These are phyloP conservation scores for Pogona vitticeps DNA, from an alignment of 2,113 vertebrate species.

Conservation along the genomic window DNA sequence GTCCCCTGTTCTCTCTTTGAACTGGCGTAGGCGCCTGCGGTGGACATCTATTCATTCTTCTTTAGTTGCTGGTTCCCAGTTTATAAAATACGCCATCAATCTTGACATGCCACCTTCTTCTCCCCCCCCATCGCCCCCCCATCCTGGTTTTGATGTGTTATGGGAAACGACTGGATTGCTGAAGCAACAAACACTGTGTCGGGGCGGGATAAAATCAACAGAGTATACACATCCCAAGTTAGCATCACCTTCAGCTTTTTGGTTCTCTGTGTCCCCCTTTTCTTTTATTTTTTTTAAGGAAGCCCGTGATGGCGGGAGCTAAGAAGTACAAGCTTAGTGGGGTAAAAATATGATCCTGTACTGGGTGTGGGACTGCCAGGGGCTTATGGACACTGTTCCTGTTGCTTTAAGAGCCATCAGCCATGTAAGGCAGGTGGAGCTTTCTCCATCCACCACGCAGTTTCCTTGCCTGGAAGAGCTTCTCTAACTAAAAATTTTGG, in stretches of 20 bases:
- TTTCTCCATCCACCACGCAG: neutral
- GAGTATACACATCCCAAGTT: neutral
- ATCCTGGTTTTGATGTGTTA: neutral
- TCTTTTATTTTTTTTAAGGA: neutral
- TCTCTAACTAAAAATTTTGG: neutral
- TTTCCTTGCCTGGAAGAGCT: neutral
- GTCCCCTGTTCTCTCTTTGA: neutral
- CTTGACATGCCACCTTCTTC: neutral
- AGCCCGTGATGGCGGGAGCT: neutral
- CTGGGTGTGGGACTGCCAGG: neutral
- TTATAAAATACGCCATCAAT: neutral
- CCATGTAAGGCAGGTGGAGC: neutral
- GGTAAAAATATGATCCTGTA: neutral
- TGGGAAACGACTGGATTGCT: neutral
- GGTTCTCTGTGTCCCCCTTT: neutral
- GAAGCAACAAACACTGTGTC: slow-evolving; percentile 1
- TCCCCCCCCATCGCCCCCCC: neutral
- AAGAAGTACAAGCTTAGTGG: neutral
- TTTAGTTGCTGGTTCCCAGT: no score
- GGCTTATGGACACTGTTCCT: neutral
- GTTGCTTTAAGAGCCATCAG: neutral
- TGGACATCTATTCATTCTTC: neutral
- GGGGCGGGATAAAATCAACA: neutral
- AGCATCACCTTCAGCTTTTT: neutral
- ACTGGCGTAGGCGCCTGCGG: neutral